These are phyloP conservation scores for Ophonus ardosiacus DNA, from an alignment of 2,888 invertebrate species.

Conservation along the genomic window DNA sequence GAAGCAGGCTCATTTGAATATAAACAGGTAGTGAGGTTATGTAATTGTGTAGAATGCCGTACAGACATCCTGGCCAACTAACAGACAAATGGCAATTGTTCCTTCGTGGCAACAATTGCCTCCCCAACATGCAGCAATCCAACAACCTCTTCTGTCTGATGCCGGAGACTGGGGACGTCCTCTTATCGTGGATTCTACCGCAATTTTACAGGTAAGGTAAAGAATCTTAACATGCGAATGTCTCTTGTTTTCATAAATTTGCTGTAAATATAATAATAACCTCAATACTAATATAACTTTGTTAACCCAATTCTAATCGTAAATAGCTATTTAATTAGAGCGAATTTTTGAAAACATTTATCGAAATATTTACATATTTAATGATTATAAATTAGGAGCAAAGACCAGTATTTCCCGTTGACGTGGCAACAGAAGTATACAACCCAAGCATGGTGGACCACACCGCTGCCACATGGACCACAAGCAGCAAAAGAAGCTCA, in stretches of 20 bases:
- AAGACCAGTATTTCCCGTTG: constrained; percentile 81
- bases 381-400: constrained; percentile 74
- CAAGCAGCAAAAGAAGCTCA: constrained; percentile 75
- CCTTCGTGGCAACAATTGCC: constrained; percentile 91
- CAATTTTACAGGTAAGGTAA: constrained; percentile 81
- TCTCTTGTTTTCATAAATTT: constrained; percentile 19
- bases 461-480: constrained; percentile 73
- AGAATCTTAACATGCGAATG: not conserved
- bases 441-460: constrained; percentile 79
- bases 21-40: not conserved
- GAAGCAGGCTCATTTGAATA: too few species aligned
- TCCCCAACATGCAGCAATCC: constrained; percentile 79
- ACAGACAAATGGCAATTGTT: constrained; percentile 88
- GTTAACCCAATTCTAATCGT: constrained; percentile 32
- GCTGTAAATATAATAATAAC: constrained; percentile 29
- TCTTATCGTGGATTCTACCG: constrained; percentile 86
- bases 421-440: constrained; percentile 79
- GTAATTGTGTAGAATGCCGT: constrained; percentile 78
- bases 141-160: constrained; percentile 80
- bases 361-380: constrained; percentile 4
- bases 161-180: constrained; percentile 86
- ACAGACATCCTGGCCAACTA: constrained; percentile 84
- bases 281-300: constrained; percentile 21
- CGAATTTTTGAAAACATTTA: constrained; percentile 31
- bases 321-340: not conserved